phyloP scores from a whole-genome alignment of 2,113 vertebrate species.

The Sebastes fasciatus region DNA sequence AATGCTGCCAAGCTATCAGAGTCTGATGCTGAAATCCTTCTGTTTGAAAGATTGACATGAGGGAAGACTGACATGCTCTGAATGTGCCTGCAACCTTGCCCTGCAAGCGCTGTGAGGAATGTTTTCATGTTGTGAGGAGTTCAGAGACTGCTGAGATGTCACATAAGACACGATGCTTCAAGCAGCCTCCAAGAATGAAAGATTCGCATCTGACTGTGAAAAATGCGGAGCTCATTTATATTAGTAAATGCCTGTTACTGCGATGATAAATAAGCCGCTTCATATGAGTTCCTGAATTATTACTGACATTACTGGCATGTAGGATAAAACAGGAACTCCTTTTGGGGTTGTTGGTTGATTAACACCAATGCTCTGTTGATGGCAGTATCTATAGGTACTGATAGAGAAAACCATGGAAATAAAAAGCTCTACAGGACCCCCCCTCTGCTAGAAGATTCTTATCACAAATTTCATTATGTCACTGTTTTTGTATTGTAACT shows the following conservation, averaged over 20 bases:
- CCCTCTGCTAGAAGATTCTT: background rate
- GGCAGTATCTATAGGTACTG: slow-evolving; percentile 4
- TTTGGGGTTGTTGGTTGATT: background rate
- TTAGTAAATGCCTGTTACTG: slow-evolving; percentile 25
- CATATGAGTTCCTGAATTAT: slow-evolving; percentile 13
- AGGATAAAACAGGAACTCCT: slow-evolving; percentile 7
- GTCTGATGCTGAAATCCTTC: slow-evolving; percentile 3
- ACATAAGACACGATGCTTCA: slow-evolving; percentile 37
- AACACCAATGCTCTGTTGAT: background rate
- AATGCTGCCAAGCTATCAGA: background rate
- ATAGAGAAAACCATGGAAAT: background rate
- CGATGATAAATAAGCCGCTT: background rate
- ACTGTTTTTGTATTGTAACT: slow-evolving; percentile 33
- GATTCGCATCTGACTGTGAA: slow-evolving; percentile 30
- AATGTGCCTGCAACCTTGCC: slow-evolving; percentile 14
- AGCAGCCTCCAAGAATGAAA: slow-evolving; percentile 32
- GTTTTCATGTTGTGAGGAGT: slow-evolving; percentile 34
- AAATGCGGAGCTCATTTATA: slow-evolving; percentile 9
- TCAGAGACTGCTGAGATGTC: slow-evolving; percentile 17
- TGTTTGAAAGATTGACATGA: slow-evolving; percentile 1
- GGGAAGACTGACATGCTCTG: background rate
- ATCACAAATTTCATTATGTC: slow-evolving; percentile 21
- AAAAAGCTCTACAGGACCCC: slow-evolving; percentile 3
- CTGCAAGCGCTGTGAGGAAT: slow-evolving; percentile 11
- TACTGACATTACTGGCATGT: slow-evolving; percentile 21